phyloP scores from a whole-genome alignment of 2,888 invertebrate species.

The Scaptomyza reducta region DNA sequence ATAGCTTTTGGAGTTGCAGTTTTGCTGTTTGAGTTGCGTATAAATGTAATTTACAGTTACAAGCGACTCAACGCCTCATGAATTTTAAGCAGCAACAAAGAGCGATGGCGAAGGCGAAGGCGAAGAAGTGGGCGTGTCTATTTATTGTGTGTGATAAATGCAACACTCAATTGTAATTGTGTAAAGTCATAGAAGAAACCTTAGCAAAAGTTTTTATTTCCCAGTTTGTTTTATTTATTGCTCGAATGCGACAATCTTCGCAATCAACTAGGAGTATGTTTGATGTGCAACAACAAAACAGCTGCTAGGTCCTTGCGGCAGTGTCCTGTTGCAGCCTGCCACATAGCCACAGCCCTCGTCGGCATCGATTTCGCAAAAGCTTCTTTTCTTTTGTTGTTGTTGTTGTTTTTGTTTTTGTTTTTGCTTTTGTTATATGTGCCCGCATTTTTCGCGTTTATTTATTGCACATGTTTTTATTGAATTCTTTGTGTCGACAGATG shows the following conservation, averaged over 20 bases:
- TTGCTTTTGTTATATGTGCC: slow-evolving; percentile 33
- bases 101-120: neutral
- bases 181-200: slow-evolving; percentile 32
- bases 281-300: slow-evolving; percentile 21
- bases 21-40: slow-evolving; percentile 69
- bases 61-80: slow-evolving; percentile 68
- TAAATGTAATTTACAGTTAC: slow-evolving; percentile 75
- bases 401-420: neutral
- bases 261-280: slow-evolving; percentile 29
- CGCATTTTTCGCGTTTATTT: slow-evolving; percentile 65
- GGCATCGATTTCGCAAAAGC: slow-evolving; percentile 35
- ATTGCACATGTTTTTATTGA: slow-evolving; percentile 79
- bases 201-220: slow-evolving; percentile 21
- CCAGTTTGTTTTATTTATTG: slow-evolving; percentile 38
- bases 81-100: slow-evolving; percentile 65
- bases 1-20: slow-evolving; percentile 48
- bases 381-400: slow-evolving; percentile 1
- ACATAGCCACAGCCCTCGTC: slow-evolving; percentile 8
- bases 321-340: slow-evolving; percentile 16
- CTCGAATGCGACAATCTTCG: slow-evolving; percentile 27
- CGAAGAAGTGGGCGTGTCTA: slow-evolving; percentile 38
- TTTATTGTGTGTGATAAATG: slow-evolving; percentile 71
- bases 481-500: slow-evolving; percentile 71
- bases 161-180: slow-evolving; percentile 64
- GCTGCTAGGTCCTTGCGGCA: slow-evolving; percentile 7